Conservation (phyloP, 2,888 invertebrate genomes). For the Chrysotoxum bicinctum region DNA sequence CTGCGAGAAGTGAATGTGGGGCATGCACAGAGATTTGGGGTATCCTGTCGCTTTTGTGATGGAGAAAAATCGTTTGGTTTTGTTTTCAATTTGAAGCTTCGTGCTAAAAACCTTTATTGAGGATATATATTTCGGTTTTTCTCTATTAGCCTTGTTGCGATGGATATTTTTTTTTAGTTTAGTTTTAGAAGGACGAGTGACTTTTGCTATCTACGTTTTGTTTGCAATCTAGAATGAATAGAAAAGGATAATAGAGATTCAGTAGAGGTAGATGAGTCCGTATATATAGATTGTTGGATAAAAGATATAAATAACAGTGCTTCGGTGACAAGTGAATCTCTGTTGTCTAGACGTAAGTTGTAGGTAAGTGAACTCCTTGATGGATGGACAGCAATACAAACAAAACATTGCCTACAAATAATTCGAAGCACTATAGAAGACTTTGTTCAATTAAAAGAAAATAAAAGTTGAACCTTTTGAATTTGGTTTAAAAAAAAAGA, state of each 20-base stretch:
- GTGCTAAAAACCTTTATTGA: slow-evolving; percentile 53
- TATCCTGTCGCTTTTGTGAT: slow-evolving; percentile 28
- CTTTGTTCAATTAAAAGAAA: too few species aligned
- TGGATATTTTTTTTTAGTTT: slow-evolving; percentile 8
- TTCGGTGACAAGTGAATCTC: not conserved
- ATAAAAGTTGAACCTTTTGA: too few species aligned
- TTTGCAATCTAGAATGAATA: not conserved
- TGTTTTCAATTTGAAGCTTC: slow-evolving; percentile 56
- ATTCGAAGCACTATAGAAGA: too few species aligned
- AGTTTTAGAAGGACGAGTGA: not conserved
- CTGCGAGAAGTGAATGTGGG: not conserved
- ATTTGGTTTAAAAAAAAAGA: too few species aligned
- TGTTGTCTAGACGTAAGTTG: not conserved
- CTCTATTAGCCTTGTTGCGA: not conserved
- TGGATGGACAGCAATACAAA: not conserved
- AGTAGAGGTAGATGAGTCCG: not conserved
- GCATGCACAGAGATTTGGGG: slow-evolving; percentile 16
- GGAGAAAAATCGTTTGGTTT: slow-evolving; percentile 23
- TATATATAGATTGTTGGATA: not conserved
- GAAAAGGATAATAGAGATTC: not conserved
- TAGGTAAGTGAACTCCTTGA: slow-evolving; percentile 4
- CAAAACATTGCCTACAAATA: not conserved
- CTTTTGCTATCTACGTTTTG: not conserved
- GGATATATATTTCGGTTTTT: not conserved
- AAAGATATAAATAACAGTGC: not conserved